Evolutionary conservation across 2,888 invertebrate genomes (phyloP).

Genomic region (Tethea ocularis): DNA sequence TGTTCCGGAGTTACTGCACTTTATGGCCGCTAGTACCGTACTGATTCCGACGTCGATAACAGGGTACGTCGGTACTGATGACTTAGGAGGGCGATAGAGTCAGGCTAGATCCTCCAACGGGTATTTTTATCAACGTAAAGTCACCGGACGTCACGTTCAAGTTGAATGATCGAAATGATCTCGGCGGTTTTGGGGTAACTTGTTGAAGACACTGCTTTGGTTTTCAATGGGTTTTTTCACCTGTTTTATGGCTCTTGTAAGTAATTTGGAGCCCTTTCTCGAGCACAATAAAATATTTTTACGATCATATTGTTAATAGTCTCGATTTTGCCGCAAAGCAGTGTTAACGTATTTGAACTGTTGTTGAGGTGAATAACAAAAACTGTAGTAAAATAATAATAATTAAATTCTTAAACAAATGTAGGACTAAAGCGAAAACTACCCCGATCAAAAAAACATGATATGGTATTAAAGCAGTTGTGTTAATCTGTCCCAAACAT

Average conservation of each 20-base stretch:
- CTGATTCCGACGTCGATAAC: constrained; percentile 59
- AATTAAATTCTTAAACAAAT: no score
- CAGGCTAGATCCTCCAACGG: constrained; percentile 51
- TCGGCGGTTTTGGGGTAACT: constrained; percentile 48
- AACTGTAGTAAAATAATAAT: no score
- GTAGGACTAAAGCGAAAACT: no score
- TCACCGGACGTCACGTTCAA: constrained; percentile 75
- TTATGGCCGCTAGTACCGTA: constrained; percentile 55
- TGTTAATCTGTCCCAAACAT: background rate
- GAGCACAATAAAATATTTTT: background rate
- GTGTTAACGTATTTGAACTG: no score
- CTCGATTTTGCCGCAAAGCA: no score
- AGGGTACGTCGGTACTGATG: constrained; percentile 47
- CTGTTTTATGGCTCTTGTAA: background rate
- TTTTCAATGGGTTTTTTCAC: constrained; percentile 9
- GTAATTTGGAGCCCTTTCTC: background rate
- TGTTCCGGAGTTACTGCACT: constrained; percentile 48
- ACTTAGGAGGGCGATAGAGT: constrained; percentile 52
- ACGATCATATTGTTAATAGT: no score
- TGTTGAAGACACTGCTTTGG: constrained; percentile 4
- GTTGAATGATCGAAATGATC: constrained; percentile 71
- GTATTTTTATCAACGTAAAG: constrained; percentile 48
- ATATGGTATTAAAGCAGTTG: background rate
- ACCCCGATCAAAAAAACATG: background rate
- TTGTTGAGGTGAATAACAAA: no score